Conservation (phyloP, 2,888 invertebrate species). For the Scaptomyza flava region DNA sequence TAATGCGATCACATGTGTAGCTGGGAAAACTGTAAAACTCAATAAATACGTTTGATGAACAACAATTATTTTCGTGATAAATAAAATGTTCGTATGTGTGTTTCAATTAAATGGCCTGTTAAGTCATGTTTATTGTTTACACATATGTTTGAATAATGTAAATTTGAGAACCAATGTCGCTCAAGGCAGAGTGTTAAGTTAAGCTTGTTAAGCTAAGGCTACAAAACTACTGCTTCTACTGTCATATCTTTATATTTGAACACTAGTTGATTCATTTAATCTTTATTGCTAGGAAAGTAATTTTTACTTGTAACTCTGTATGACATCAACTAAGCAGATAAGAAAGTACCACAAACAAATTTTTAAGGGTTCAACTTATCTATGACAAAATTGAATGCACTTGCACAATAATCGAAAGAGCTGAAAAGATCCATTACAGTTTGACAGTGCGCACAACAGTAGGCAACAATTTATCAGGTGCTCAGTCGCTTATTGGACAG, state of each 20-base stretch:
- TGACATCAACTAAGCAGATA: not conserved
- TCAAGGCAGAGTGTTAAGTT: too few relatives aligned
- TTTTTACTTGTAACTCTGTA: too few relatives aligned
- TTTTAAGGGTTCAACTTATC: not conserved
- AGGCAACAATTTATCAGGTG: conserved; percentile 65
- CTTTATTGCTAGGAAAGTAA: too few relatives aligned
- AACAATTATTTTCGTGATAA: not conserved
- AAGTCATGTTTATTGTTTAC: not conserved
- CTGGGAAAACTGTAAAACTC: not conserved
- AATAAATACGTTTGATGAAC: conserved; percentile 27
- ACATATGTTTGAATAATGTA: not conserved
- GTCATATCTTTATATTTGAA: too few relatives aligned
- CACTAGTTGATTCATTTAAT: too few relatives aligned
- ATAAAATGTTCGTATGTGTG: not conserved
- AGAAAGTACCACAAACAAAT: not conserved
- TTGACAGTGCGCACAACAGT: conserved; percentile 40
- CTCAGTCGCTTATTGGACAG: conserved; percentile 31
- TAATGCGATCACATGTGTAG: conserved; percentile 26
- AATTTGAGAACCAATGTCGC: not conserved
- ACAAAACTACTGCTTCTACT: too few relatives aligned
- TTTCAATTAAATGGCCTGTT: conserved; percentile 9
- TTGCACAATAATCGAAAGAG: not conserved
- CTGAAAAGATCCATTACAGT: conserved; percentile 28
- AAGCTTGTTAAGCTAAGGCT: too few relatives aligned
- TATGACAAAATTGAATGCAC: not conserved